Evolutionary conservation across 2,888 invertebrate genomes (phyloP).

Genomic region (Polylopha cassiicola): DNA sequence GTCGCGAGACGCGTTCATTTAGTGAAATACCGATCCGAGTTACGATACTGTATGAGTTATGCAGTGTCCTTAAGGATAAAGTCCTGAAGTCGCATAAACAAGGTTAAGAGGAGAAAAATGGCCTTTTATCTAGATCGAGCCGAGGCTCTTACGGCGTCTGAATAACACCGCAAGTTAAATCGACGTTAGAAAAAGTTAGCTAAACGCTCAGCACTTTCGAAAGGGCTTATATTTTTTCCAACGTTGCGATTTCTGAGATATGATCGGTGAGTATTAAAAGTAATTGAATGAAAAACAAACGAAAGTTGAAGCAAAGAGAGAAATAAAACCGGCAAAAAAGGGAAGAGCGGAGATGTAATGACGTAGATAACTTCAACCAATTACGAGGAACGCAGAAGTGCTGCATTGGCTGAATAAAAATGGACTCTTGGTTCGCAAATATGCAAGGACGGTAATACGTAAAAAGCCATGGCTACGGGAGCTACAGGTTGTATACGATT

Average conservation of each 20-base stretch:
- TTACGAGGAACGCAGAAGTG: conserved; percentile 66
- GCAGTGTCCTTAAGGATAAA: conserved; percentile 59
- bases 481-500: conserved; percentile 37
- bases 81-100: conserved; percentile 50
- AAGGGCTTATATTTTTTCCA: conserved; percentile 27
- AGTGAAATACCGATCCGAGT: conserved; percentile 69
- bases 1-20: conserved; percentile 66
- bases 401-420: conserved; percentile 71
- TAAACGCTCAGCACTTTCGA: conserved; percentile 16
- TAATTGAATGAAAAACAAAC: conserved; percentile 74
- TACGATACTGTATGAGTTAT: conserved; percentile 71
- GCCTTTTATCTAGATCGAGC: conserved; percentile 46
- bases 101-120: conserved; percentile 51
- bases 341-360: conserved; percentile 72
- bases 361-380: conserved; percentile 74
- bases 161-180: conserved; percentile 21
- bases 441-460: conserved; percentile 55
- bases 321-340: conserved; percentile 63
- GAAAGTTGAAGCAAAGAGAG: conserved; percentile 60
- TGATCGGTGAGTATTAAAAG: conserved; percentile 56
- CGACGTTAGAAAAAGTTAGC: conserved; percentile 16
- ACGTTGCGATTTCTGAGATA: conserved; percentile 43
- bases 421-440: conserved; percentile 59
- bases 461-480: conserved; percentile 36
- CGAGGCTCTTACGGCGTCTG: conserved; percentile 33